Evolutionary conservation across 2,797 vertebrate genomes (phyloP).

Genomic region (Valencia hispanica): DNA sequence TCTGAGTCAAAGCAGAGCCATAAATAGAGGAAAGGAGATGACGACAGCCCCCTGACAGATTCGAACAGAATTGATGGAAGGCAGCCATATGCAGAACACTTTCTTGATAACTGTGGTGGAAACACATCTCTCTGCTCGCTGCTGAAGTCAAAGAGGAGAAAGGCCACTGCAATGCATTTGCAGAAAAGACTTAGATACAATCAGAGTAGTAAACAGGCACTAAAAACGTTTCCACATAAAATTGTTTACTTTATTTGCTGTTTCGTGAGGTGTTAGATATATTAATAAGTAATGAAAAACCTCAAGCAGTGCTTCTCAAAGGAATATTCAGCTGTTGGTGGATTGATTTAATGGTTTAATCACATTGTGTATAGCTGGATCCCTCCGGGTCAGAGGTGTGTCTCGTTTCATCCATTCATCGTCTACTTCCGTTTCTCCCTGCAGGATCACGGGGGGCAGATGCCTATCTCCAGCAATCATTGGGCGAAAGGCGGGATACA

Average conservation of each 20-base stretch:
- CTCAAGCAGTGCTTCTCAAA: neutral
- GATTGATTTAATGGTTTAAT: neutral
- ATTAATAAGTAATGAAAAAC: neutral
- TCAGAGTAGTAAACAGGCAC: neutral
- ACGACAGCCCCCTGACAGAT: conserved; percentile 50
- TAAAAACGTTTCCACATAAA: neutral
- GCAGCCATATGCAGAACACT: conserved; percentile 46
- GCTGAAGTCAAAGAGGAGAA: conserved; percentile 34
- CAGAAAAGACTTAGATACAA: conserved; percentile 9
- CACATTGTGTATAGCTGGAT: too few species aligned
- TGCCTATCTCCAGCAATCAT: too few species aligned
- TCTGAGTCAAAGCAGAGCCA: conserved; percentile 67
- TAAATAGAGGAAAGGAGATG: conserved; percentile 65
- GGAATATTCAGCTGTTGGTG: neutral
- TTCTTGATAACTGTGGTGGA: conserved; percentile 72
- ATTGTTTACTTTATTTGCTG: neutral
- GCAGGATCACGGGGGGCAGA: too few species aligned
- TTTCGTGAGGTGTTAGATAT: neutral
- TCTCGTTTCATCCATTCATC: too few species aligned
- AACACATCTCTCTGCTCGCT: conserved; percentile 55
- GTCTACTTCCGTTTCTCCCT: too few species aligned
- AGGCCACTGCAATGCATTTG: conserved; percentile 27
- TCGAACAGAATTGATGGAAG: conserved; percentile 50
- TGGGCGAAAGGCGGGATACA: too few species aligned
- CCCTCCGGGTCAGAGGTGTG: too few species aligned